phyloP scores from a whole-genome alignment of 2,888 invertebrate genomes.

The Philopedon plagiatum region DNA sequence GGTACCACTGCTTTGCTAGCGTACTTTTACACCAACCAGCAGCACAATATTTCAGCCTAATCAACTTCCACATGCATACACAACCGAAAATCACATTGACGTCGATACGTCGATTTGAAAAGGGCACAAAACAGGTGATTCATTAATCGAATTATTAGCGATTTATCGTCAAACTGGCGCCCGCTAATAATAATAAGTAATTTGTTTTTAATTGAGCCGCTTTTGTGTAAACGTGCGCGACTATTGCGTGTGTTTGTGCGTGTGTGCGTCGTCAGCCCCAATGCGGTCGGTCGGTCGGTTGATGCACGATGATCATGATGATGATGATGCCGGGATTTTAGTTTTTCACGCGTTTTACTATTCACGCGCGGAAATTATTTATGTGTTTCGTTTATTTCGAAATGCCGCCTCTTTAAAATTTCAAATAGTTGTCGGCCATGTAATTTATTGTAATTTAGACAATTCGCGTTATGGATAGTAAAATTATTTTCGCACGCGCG shows the following conservation, averaged over 20 bases:
- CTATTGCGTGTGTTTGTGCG: conserved; percentile 3
- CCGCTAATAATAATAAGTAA: conserved; percentile 55
- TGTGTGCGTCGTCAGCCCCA: neutral
- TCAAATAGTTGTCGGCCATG: conserved; percentile 43
- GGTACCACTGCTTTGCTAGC: too few species aligned
- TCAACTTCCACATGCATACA: too few species aligned
- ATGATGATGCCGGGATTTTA: neutral
- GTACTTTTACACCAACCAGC: too few species aligned
- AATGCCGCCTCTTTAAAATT: conserved; percentile 42
- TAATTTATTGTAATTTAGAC: conserved; percentile 45
- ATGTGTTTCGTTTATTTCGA: conserved; percentile 40
- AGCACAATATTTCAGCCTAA: too few species aligned
- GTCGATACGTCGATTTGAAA: too few species aligned
- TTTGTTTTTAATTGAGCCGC: conserved; percentile 55
- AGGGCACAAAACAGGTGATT: conserved; percentile 52
- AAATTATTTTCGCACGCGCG: conserved; percentile 25
- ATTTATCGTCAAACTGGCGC: conserved; percentile 48
- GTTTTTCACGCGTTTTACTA: conserved; percentile 33
- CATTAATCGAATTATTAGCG: conserved; percentile 54
- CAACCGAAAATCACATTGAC: too few species aligned
- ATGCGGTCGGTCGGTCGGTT: conserved; percentile 3
- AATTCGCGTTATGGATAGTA: conserved; percentile 31
- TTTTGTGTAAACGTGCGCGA: neutral
- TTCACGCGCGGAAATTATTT: conserved; percentile 40
- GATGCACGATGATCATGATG: neutral